Percentiles rank a stretch among this genome's conserved stretches.
Conservation (phyloP, 2,797 vertebrate genomes). For the Hippopotamyrus pictus region DNA sequence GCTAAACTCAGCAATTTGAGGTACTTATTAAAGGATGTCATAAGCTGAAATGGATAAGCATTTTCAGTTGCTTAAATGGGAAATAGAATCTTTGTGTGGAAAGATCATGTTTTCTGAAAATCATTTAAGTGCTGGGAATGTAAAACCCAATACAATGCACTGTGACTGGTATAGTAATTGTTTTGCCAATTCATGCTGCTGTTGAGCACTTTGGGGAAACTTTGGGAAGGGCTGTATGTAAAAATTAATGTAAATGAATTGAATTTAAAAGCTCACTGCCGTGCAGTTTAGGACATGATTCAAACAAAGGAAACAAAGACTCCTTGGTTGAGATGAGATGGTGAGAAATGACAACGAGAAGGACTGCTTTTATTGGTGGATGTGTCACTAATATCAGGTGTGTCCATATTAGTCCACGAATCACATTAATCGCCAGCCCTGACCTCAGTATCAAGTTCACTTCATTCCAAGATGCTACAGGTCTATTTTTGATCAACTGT, state of each 20-base stretch:
- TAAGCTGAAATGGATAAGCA: neutral
- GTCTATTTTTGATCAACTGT: slow-evolving; percentile 62
- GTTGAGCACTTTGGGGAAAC: neutral
- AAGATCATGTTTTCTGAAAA: neutral
- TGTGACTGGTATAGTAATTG: neutral
- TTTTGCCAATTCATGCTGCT: neutral
- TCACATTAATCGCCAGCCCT: slow-evolving; percentile 50
- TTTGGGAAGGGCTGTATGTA: neutral
- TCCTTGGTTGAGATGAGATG: slow-evolving; percentile 8
- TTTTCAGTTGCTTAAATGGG: neutral
- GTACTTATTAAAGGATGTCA: neutral
- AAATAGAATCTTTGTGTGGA: neutral
- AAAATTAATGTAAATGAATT: neutral
- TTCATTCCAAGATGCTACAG: slow-evolving; percentile 63
- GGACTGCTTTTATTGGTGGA: slow-evolving; percentile 23
- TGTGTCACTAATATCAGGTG: slow-evolving; percentile 26
- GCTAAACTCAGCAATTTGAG: neutral
- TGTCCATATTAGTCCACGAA: slow-evolving; percentile 64
- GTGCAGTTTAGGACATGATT: neutral
- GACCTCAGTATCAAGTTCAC: slow-evolving; percentile 63
- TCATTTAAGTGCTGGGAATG: neutral
- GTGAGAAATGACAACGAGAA: neutral
- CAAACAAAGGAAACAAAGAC: neutral
- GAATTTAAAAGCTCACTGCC: neutral
- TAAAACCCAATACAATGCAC: neutral